Evolutionary conservation across 2,888 invertebrate genomes (phyloP), one percentile per base, ranked within the genome.

Genomic region (Scaptomyza parva): DNA sequence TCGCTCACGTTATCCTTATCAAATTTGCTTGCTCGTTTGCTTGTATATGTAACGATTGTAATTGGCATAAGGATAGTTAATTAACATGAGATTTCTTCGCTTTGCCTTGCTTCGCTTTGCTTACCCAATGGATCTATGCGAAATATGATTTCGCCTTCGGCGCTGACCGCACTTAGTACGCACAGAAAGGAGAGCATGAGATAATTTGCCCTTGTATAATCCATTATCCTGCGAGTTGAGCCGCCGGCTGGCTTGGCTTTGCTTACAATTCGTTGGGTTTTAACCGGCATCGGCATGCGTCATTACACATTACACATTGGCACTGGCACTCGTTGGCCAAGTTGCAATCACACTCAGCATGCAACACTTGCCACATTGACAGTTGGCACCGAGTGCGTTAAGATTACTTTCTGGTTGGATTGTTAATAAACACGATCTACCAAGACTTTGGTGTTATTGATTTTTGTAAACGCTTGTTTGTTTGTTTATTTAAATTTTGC

Each of bases 101-200:
- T 22, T 22, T 22, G 22, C 22, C 22, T 12, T 26, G 18, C 20
- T n/a, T 20, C n/a, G 9, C 8, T 22, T n/a, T 45, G 70, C 86
- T 90, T 91, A 91, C 91, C 91, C 86, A 91, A 52, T 47, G 91
- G 91, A 90, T 92, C 91, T 67, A 91, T 89, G 64, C 91, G 91
- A 70, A 90, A 88, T 58, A 92, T 90, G 55, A 90, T 77, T 86
- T 91, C 91, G 63, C 86, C 88, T 70, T 86, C 76, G 60, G 83
- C 88, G 58, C 74, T 71, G 54, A 76, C 79, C 61, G 78, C 80
- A 76, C 73, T 83, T 35, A 87, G 67, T 45, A 80, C 73, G 72
- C 82, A 87, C 61, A 91, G 81, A 65, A 89, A 73, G 62, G 81
- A 84, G 62, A 89, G 77, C 62, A 89, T 78, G 70, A 90, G 81